A percentile compares a stretch with the other conserved stretches of the same genome.
Evolutionary conservation across 2,888 invertebrate genomes (phyloP).

Genomic region (Macrophya annulata): DNA sequence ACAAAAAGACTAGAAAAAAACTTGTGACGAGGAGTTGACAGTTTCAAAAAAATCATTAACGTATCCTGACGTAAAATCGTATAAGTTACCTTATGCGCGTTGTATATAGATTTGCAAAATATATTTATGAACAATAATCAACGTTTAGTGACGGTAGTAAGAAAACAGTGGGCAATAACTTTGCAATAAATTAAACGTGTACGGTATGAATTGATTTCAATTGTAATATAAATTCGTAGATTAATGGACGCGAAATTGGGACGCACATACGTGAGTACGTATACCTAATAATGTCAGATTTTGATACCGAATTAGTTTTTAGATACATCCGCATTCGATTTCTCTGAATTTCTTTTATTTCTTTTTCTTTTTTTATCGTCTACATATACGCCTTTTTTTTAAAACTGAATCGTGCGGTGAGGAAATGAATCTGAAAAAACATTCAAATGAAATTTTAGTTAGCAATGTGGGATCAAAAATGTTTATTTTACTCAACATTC

Average conservation of each 20-base stretch:
- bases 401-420: neutral
- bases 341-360: neutral
- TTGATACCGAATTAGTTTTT: neutral
- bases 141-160: neutral
- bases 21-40: neutral
- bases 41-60: neutral
- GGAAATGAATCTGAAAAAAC: neutral
- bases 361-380: too few species aligned
- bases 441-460: neutral
- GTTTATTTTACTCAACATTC: slow-evolving; percentile 32
- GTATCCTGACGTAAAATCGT: too few species aligned
- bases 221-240: neutral
- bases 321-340: neutral
- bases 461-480: neutral
- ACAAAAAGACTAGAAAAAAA: too few species aligned
- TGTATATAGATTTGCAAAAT: too few species aligned
- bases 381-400: too few species aligned
- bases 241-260: neutral
- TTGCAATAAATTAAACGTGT: neutral
- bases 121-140: neutral
- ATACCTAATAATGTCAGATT: too few species aligned
- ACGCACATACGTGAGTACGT: too few species aligned
- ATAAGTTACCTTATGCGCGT: too few species aligned
- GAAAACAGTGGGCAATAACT: neutral
- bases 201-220: neutral